Base-by-base conservation (phyloP, 2,888 invertebrate genomes). In the Trissoscelio sp. region DNA sequence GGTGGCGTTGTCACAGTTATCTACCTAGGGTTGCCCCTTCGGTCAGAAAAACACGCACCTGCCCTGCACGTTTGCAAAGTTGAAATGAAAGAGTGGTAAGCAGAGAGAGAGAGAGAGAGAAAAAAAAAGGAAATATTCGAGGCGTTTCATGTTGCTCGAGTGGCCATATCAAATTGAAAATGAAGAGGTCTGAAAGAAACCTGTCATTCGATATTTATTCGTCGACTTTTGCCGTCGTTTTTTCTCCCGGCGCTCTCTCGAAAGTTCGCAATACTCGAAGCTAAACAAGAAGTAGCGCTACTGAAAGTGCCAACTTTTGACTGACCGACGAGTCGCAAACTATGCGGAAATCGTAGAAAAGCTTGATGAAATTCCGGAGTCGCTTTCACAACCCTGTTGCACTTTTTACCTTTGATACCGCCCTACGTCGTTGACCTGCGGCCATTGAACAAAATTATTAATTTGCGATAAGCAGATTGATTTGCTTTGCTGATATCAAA, bases 261-360 rank as follows among this genome's bases (percentile, higher is more conserved):
- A 79, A 79, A 73, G 72, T 79, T 72, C 42, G 34, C 53, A 46
- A 64, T 58, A 57, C 70, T 72, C 66, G 58, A 42, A 24, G 46
- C 58, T 73, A 18, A 72, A 66, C 48, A 44, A 60, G 66, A 57
- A 69, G 64, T 22, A 57, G 34, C 34, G 20, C 44, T 22, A 48
- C 42, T 20, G 22, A 58, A 73, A 74, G 67, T 74, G 69, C 48
- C 39, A 74, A 79, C 67, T 79, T 62, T 34, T 37, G 44, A 62
- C 79, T 64, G 73, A 73, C 74, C 79, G 31, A 46, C 62, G 69
- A 62, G 55, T 67, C 62, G 9, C 73, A 69, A 69, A 74, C 79
- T 74, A 69, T 60, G 62, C 22, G 58, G 79, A 80, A 80, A 62
- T 80, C 79, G 69, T 80, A 80, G 73, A 67, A 79, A 79, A 79